Percentiles rank a stretch among this genome's conserved stretches.
These are phyloP conservation scores for Caenorhabditis latens DNA, from an alignment of 1,140 invertebrate genomes.

Conservation along the genomic window DNA sequence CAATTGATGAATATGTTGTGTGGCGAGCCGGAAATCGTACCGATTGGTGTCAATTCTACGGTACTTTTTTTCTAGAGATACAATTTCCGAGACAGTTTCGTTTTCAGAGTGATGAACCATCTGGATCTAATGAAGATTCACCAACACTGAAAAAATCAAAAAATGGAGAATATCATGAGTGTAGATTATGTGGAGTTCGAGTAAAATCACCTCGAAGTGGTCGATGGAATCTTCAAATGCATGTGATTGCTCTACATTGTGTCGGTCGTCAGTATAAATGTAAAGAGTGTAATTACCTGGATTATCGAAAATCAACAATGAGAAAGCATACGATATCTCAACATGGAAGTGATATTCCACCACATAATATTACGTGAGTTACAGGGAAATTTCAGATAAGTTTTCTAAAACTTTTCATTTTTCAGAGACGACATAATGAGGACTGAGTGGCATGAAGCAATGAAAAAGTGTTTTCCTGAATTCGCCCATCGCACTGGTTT, in stretches of 20 bases:
- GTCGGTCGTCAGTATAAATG: conserved; percentile 51
- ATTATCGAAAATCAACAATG: conserved; percentile 60
- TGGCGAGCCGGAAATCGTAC: conserved; percentile 24
- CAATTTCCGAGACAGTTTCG: not conserved
- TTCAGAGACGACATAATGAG: conserved; percentile 41
- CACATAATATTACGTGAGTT: conserved; percentile 52
- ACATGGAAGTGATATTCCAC: conserved; percentile 54
- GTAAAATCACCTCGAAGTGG: conserved; percentile 58
- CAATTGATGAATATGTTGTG: conserved; percentile 15
- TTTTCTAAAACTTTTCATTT: not conserved
- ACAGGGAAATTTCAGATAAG: not conserved
- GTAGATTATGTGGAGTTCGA: conserved; percentile 46
- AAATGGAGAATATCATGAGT: conserved; percentile 22
- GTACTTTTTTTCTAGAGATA: not conserved
- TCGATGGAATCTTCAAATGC: conserved; percentile 63
- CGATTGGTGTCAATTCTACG: not conserved
- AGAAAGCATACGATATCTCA: conserved; percentile 54
- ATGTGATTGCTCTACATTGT: conserved; percentile 60
- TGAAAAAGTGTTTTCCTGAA: conserved; percentile 60
- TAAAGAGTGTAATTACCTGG: conserved; percentile 36
- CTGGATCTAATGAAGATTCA: not conserved
- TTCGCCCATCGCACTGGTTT: conserved; percentile 60
- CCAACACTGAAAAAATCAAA: not conserved
- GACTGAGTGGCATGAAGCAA: conserved; percentile 56
- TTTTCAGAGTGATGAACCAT: conserved; percentile 27